Conservation (phyloP, 2,797 vertebrate species). For the Petrocephalus schoutedeni region DNA sequence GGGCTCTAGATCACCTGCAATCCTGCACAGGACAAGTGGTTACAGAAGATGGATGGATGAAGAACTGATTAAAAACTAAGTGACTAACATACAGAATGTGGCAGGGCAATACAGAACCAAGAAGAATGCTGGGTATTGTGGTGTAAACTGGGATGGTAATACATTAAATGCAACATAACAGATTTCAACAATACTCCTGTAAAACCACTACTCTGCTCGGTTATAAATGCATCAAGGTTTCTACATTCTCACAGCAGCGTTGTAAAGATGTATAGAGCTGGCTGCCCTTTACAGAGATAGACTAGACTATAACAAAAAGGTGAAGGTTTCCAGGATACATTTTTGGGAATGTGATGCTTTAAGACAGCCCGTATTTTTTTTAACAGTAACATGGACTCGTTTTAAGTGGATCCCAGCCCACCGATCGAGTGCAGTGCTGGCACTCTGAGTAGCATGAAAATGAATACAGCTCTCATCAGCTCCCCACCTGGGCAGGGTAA, state of each 20-base stretch:
- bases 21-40: not conserved
- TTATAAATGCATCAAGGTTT: constrained; percentile 3
- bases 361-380: not conserved
- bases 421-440: not conserved
- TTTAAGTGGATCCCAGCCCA: not conserved
- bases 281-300: not conserved
- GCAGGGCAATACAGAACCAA: not conserved
- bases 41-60: not conserved
- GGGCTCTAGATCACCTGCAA: not conserved
- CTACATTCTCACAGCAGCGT: not conserved
- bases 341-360: constrained; percentile 1
- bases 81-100: not conserved
- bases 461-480: constrained; percentile 18
- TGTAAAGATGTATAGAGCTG: not conserved
- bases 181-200: not conserved
- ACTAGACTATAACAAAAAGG: not conserved
- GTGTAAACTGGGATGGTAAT: not conserved
- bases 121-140: not conserved
- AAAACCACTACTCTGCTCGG: not conserved
- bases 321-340: not conserved
- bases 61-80: not conserved
- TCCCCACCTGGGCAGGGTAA: not conserved
- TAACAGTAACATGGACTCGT: not conserved
- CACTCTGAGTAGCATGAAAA: not conserved
- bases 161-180: not conserved